phyloP scores from a whole-genome alignment of 2,113 vertebrate species.

The Tyrannus savana region DNA sequence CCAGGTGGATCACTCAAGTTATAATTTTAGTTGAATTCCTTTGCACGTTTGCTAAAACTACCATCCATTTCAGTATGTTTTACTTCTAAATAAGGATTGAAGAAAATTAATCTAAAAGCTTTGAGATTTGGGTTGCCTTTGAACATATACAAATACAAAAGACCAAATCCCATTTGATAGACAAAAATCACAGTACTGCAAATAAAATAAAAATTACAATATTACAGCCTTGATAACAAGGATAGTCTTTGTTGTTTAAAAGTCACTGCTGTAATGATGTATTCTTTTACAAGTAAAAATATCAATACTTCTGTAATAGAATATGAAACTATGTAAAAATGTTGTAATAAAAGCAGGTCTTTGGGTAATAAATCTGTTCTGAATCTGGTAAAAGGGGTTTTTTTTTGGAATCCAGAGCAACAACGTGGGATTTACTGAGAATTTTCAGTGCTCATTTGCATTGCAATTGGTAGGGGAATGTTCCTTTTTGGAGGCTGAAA shows the following conservation, averaged over 20 bases:
- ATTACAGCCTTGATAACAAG: not conserved
- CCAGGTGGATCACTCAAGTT: not conserved
- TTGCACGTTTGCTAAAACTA: not conserved
- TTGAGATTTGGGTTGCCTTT: not conserved
- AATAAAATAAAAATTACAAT: not conserved
- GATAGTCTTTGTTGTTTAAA: not conserved
- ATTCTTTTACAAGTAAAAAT: not conserved
- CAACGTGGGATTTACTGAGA: not conserved
- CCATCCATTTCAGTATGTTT: not conserved
- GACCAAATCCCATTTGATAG: not conserved
- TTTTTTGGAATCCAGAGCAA: not conserved
- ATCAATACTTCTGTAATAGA: not conserved
- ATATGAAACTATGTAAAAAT: not conserved
- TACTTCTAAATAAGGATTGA: not conserved
- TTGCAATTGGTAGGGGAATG: not conserved
- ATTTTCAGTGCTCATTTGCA: slow-evolving; percentile 14
- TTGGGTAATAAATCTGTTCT: not conserved
- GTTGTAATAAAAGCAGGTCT: not conserved
- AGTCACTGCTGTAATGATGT: not conserved
- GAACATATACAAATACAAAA: not conserved
- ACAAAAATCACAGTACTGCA: not conserved
- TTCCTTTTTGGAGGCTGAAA: slow-evolving; percentile 28
- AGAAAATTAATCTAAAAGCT: not conserved
- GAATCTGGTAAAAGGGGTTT: not conserved
- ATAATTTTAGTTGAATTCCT: not conserved